Conservation (phyloP, 2,888 invertebrate genomes). For the Morinoia aosen region DNA sequence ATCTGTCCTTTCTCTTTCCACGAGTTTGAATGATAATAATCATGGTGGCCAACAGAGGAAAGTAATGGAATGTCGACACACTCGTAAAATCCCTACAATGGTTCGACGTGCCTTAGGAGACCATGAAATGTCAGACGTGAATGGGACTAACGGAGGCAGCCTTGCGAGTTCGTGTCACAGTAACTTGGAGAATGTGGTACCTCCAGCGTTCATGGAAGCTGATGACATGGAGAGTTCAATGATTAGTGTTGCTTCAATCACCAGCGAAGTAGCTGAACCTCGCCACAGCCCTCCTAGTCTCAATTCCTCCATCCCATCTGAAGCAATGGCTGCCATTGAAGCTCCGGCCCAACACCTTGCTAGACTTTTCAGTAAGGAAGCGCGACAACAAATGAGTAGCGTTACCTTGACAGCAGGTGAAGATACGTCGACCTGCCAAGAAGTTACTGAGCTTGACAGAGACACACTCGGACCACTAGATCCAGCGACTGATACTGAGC, state of each 20-base stretch:
- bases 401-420: constrained; percentile 62
- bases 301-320: constrained; percentile 67
- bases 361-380: constrained; percentile 62
- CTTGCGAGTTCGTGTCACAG: constrained; percentile 74
- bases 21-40: constrained; percentile 64
- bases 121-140: constrained; percentile 68
- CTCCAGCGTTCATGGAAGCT: constrained; percentile 84
- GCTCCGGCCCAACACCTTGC: constrained; percentile 66
- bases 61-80: constrained; percentile 66
- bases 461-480: constrained; percentile 75
- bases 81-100: constrained; percentile 77
- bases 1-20: constrained; percentile 64
- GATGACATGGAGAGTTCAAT: constrained; percentile 85
- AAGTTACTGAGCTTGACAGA: constrained; percentile 76
- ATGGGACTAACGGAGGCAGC: constrained; percentile 68
- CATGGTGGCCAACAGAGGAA: constrained; percentile 41
- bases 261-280: constrained; percentile 80
- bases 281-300: constrained; percentile 65
- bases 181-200: constrained; percentile 85
- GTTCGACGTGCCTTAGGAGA: constrained; percentile 81
- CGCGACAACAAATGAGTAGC: constrained; percentile 61
- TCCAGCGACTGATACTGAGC: constrained; percentile 76
- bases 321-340: constrained; percentile 67
- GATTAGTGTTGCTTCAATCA: constrained; percentile 86
- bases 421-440: constrained; percentile 78